Conservation (phyloP, 2,113 vertebrate genomes). For the Meriones unguiculatus region DNA sequence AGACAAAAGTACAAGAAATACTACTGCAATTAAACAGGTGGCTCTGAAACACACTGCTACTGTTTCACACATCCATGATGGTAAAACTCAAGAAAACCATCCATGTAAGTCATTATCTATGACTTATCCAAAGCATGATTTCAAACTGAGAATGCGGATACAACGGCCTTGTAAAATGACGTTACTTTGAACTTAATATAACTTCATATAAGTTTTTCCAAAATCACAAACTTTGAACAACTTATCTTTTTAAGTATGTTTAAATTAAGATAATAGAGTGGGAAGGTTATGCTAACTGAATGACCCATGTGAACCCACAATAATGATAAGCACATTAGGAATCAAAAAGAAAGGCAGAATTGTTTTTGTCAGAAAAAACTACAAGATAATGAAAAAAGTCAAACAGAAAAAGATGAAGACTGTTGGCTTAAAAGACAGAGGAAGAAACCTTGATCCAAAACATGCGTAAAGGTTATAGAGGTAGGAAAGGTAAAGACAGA, state of each 20-base stretch:
- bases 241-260: not conserved
- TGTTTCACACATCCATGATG: not conserved
- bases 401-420: not conserved
- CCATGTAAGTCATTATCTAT: not conserved
- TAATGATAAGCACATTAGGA: not conserved
- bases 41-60: not conserved
- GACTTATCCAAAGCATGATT: not conserved
- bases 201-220: conserved; percentile 18
- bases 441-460: not conserved
- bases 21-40: not conserved
- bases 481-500: not conserved
- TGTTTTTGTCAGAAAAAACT: not conserved
- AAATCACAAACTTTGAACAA: conserved; percentile 24
- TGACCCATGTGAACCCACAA: not conserved
- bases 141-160: conserved; percentile 11
- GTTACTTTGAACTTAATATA: conserved; percentile 32
- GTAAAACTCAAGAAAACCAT: not conserved
- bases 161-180: not conserved
- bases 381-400: not conserved
- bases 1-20: not conserved
- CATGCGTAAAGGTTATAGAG: not conserved
- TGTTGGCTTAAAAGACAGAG: not conserved
- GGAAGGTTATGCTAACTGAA: not conserved
- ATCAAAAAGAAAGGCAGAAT: not conserved
- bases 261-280: not conserved